A percentile compares a stretch with the other conserved stretches of the same genome.
phyloP scores from a whole-genome alignment of 2,113 vertebrate genomes.

The Sinocyclocheilus rhinocerous region DNA sequence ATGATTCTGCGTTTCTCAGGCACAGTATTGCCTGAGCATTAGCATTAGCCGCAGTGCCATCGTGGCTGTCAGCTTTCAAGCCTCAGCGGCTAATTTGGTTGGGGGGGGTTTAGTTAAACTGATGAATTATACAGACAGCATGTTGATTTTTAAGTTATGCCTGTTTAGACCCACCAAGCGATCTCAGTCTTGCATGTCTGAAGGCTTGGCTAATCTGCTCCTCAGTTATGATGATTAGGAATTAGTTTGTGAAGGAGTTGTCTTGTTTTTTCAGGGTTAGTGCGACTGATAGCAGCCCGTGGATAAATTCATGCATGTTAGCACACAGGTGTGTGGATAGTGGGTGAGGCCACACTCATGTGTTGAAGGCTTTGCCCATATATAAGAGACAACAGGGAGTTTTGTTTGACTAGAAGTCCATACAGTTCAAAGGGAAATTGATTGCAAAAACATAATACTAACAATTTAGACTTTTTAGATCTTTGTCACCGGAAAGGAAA shows the following conservation, averaged over 20 bases:
- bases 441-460: neutral
- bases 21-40: neutral
- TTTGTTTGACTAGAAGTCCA: constrained; percentile 4
- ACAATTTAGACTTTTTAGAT: neutral
- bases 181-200: neutral
- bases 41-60: neutral
- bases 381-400: constrained; percentile 1
- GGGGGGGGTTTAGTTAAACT: too few relatives aligned
- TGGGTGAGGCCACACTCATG: constrained; percentile 54
- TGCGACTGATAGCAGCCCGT: constrained; percentile 21
- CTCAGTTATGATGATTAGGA: neutral
- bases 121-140: neutral
- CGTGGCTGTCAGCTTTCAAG: neutral
- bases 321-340: constrained; percentile 49
- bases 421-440: constrained; percentile 10
- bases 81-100: neutral
- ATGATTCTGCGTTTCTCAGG: constrained; percentile 36
- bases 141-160: neutral
- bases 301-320: constrained; percentile 26
- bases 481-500: neutral
- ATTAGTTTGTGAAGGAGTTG: neutral
- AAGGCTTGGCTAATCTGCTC: constrained; percentile 1
- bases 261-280: constrained; percentile 38
- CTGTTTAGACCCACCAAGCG: neutral
- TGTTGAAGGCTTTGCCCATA: constrained; percentile 25